These are phyloP conservation scores for Ceyx erithaca DNA, from an alignment of 2,797 vertebrate species.

Conservation along the genomic window DNA sequence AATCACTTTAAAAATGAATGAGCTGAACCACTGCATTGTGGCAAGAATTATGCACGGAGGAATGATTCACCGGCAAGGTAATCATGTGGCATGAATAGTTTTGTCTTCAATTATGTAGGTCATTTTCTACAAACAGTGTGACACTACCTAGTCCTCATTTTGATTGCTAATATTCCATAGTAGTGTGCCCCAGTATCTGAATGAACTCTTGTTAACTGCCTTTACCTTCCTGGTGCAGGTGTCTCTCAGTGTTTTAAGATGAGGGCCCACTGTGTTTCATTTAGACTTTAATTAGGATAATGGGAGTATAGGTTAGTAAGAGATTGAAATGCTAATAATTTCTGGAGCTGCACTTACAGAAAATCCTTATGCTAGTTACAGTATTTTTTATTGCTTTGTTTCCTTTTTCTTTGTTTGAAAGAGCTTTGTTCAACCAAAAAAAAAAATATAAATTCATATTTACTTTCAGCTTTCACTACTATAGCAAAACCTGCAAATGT, in stretches of 20 bases:
- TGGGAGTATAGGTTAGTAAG: neutral
- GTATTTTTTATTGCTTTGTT: neutral
- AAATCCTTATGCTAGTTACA: neutral
- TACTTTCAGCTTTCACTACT: neutral
- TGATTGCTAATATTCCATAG: neutral
- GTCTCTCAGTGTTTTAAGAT: neutral
- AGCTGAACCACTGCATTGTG: slow-evolving; percentile 96
- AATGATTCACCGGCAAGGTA: slow-evolving; percentile 99
- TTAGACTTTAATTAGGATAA: neutral
- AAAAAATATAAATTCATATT: neutral
- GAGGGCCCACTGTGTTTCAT: neutral
- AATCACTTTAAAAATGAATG: slow-evolving; percentile 99
- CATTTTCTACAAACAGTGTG: neutral
- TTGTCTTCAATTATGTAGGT: neutral
- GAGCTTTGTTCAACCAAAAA: neutral
- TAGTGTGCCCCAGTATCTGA: neutral
- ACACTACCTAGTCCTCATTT: neutral
- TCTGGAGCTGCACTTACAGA: neutral
- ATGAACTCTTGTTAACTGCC: neutral
- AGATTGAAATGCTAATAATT: neutral
- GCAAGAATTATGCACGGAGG: slow-evolving; percentile 98
- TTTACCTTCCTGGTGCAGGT: neutral
- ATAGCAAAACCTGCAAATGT: neutral
- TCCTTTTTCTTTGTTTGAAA: too few species aligned
- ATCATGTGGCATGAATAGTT: slow-evolving; percentile 18